Conservation (phyloP, 1,140 invertebrate genomes). For the Hypothenemus hampei region DNA sequence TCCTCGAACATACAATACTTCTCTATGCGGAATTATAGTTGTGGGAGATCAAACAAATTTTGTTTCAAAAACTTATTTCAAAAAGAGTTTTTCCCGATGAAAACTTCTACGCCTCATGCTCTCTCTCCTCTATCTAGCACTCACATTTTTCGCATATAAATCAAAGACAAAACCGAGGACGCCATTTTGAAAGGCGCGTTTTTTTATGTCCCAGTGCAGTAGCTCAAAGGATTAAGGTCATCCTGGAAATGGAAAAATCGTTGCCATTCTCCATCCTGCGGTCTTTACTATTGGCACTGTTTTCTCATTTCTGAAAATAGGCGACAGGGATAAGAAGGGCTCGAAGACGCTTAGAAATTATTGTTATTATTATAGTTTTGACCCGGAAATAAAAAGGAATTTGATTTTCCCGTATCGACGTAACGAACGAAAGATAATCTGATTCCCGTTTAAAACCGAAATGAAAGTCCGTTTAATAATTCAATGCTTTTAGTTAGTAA, state of each 20-base stretch:
- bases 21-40: no score
- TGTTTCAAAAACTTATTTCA: no score
- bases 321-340: slow-evolving; percentile 18
- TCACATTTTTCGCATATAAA: slow-evolving; percentile 8
- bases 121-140: no score
- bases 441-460: no score
- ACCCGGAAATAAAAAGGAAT: slow-evolving; percentile 5
- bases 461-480: no score
- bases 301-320: slow-evolving; percentile 28
- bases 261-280: slow-evolving; percentile 11
- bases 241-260: slow-evolving; percentile 13
- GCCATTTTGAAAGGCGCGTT: slow-evolving; percentile 11
- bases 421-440: no score
- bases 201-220: slow-evolving; percentile 14
- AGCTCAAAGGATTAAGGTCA: slow-evolving; percentile 27
- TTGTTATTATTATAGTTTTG: slow-evolving; percentile 9
- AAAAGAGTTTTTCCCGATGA: no score
- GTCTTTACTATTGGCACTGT: slow-evolving; percentile 25
- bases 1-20: no score
- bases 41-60: no score
- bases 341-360: slow-evolving; percentile 24
- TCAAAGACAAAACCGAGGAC: slow-evolving; percentile 6
- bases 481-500: no score
- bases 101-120: no score
- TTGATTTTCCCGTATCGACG: slow-evolving; percentile 6